phyloP scores from a whole-genome alignment of 2,797 vertebrate species.

The Petrocephalus sullivani region DNA sequence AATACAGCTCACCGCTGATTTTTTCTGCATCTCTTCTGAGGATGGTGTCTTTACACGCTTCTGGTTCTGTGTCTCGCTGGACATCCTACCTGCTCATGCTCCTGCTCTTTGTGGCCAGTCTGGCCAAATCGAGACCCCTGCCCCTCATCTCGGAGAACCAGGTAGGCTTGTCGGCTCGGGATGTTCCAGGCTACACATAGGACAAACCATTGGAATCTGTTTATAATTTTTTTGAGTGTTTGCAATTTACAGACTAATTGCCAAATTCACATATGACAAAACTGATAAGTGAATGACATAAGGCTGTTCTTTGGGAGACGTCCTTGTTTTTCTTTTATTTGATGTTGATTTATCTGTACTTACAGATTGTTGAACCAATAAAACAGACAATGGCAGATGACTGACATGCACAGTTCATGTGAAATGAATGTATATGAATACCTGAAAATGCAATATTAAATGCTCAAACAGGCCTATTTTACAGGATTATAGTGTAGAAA shows the following conservation, averaged over 20 bases:
- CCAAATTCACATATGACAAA: background rate
- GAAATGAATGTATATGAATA: background rate
- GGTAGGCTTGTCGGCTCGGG: slow-evolving; percentile 33
- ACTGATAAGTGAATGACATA: background rate
- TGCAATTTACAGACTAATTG: background rate
- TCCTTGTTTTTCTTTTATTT: background rate
- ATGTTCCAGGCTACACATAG: background rate
- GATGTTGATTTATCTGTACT: background rate
- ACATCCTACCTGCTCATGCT: slow-evolving; percentile 36
- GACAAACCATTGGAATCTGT: background rate
- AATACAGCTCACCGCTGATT: background rate
- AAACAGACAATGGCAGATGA: background rate
- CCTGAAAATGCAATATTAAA: background rate
- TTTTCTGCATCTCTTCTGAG: background rate
- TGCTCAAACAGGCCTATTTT: background rate
- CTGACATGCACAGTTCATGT: background rate
- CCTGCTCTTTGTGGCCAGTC: slow-evolving; percentile 33
- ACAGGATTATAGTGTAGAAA: background rate
- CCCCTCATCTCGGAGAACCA: slow-evolving; percentile 20
- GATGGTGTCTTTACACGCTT: slow-evolving; percentile 20
- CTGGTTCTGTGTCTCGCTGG: slow-evolving; percentile 14
- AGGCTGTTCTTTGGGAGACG: background rate
- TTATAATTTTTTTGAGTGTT: background rate
- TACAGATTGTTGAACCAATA: background rate
- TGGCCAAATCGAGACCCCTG: slow-evolving; percentile 36